phyloP scores from a whole-genome alignment of 1,140 invertebrate species.

The Drosophila azteca region DNA sequence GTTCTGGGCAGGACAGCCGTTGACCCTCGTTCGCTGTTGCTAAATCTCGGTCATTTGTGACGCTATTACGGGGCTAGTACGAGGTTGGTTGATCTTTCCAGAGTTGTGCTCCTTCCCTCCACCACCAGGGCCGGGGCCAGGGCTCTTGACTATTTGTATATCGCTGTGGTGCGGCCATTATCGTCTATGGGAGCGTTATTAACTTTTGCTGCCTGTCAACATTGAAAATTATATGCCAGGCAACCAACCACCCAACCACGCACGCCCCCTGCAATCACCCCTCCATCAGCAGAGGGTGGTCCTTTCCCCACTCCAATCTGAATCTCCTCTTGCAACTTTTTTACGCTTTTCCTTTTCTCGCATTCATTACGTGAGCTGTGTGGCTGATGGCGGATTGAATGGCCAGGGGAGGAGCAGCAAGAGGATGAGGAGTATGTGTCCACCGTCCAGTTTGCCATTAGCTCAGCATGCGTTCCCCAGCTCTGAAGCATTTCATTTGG shows the following conservation, averaged over 20 bases:
- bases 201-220: conserved; percentile 78
- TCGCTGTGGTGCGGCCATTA: conserved; percentile 54
- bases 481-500: conserved; percentile 57
- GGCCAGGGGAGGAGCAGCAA: conserved; percentile 17
- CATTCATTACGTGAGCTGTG: conserved; percentile 78
- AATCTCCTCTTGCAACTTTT: conserved; percentile 60
- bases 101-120: too few relatives aligned
- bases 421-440: conserved; percentile 8
- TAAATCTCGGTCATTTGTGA: conserved; percentile 78
- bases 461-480: conserved; percentile 54
- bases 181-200: conserved; percentile 75
- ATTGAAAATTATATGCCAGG: conserved; percentile 75
- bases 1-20: conserved; percentile 43
- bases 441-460: conserved; percentile 52
- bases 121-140: neutral
- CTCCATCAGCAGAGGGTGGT: neutral
- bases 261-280: neutral
- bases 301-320: conserved; percentile 13
- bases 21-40: conserved; percentile 39
- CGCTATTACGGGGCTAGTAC: conserved; percentile 53
- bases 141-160: conserved; percentile 40
- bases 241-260: neutral
- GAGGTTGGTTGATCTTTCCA: conserved; percentile 12
- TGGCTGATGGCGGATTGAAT: conserved; percentile 61
- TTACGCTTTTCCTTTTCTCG: conserved; percentile 64